phyloP scores from a whole-genome alignment of 1,140 invertebrate genomes.

The Atta colombica region DNA sequence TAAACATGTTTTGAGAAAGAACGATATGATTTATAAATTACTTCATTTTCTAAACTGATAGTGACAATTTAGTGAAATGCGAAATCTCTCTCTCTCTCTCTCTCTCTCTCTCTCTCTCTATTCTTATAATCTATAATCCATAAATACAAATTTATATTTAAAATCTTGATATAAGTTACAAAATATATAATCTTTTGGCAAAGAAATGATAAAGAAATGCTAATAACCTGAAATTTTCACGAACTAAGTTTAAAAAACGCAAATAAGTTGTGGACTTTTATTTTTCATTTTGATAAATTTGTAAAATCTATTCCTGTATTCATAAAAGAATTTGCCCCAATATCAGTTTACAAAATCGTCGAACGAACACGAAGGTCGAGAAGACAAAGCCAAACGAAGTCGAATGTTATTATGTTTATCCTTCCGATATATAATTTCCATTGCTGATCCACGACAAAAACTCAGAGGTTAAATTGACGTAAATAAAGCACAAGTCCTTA shows the following conservation, averaged over 20 bases:
- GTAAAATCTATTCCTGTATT: not conserved
- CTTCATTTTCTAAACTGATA: too few species aligned
- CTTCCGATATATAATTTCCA: conserved; percentile 2
- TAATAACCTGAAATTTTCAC: not conserved
- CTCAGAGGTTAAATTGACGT: conserved; percentile 20
- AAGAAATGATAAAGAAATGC: not conserved
- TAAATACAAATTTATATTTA: not conserved
- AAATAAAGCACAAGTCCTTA: not conserved
- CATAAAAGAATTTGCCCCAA: not conserved
- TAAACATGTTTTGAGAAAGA: too few species aligned
- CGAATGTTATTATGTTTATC: conserved; percentile 12
- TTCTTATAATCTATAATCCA: too few species aligned
- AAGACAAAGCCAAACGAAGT: not conserved
- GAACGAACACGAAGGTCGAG: conserved; percentile 19
- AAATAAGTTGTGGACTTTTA: not conserved
- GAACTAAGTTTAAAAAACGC: not conserved
- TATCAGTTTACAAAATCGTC: conserved; percentile 4
- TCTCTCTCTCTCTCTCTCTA: too few species aligned
- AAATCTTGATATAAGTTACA: not conserved
- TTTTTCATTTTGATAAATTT: not conserved
- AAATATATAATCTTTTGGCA: not conserved
- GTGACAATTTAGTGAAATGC: too few species aligned
- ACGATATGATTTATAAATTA: too few species aligned
- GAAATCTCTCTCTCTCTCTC: too few species aligned
- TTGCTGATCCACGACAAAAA: not conserved